A percentile compares a stretch with the other conserved stretches of the same genome.
Evolutionary conservation across 2,113 vertebrate species (phyloP).

Genomic region (Cathartes aura): DNA sequence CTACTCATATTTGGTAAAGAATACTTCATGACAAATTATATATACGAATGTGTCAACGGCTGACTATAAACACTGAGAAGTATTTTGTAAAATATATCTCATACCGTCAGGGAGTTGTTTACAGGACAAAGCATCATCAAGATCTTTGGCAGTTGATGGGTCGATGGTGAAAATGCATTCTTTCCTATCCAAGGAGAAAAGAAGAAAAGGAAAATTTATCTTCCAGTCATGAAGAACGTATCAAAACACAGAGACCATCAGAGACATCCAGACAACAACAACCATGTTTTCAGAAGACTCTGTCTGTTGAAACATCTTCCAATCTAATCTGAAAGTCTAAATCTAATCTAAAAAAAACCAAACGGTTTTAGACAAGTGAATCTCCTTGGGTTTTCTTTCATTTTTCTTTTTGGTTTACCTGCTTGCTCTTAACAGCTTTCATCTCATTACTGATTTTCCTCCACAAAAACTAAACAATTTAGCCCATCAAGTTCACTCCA

Average conservation of each 20-base stretch:
- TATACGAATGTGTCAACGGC: neutral
- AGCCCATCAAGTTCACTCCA: conserved; percentile 15
- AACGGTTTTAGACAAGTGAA: neutral
- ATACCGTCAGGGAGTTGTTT: conserved; percentile 88
- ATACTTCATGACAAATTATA: neutral
- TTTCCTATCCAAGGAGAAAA: conserved; percentile 82
- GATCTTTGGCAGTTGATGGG: conserved; percentile 87
- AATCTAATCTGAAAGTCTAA: neutral
- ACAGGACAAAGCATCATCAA: conserved; percentile 88
- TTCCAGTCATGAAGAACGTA: neutral
- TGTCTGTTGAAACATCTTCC: neutral
- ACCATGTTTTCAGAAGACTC: neutral
- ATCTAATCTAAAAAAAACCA: neutral
- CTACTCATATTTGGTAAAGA: conserved; percentile 5
- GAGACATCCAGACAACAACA: neutral
- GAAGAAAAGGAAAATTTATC: conserved; percentile 65
- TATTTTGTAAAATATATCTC: conserved; percentile 30
- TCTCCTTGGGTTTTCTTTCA: neutral
- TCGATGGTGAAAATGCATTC: conserved; percentile 89
- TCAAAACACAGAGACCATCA: neutral
- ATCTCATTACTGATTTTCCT: neutral
- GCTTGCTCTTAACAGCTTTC: neutral
- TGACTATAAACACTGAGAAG: conserved; percentile 21
- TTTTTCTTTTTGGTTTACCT: neutral
- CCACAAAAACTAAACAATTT: conserved; percentile 10